A percentile compares a stretch with the other conserved stretches of the same genome.
phyloP scores from a whole-genome alignment of 1,140 invertebrate species.

The Lasioglossum baleicum region DNA sequence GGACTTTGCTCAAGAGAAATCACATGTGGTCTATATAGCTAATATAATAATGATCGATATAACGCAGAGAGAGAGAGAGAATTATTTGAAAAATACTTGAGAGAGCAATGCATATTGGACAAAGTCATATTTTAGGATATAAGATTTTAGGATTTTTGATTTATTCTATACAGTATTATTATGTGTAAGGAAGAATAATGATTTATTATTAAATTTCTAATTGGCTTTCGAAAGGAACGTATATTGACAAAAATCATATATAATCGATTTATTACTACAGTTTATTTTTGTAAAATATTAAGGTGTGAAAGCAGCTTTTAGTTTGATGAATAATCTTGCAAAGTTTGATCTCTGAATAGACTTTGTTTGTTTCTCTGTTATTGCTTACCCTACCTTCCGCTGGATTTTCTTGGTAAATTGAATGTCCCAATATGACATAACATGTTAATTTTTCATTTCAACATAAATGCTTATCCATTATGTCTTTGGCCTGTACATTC shows the following conservation, averaged over 20 bases:
- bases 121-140: conserved; percentile 7
- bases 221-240: not conserved
- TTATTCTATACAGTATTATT: not conserved
- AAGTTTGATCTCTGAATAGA: conserved; percentile 74
- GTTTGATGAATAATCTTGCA: conserved; percentile 53
- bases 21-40: conserved; percentile 1
- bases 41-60: conserved; percentile 11
- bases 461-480: conserved; percentile 64
- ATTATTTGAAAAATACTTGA: conserved; percentile 20
- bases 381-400: conserved; percentile 79
- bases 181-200: not conserved
- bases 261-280: conserved; percentile 14
- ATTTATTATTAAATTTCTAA: conserved; percentile 9
- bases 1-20: conserved; percentile 60
- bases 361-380: conserved; percentile 79
- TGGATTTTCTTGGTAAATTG: conserved; percentile 81
- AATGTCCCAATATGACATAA: conserved; percentile 76
- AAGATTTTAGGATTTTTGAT: not conserved
- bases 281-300: conserved; percentile 27
- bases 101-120: not conserved
- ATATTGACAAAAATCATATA: not conserved
- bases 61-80: conserved; percentile 6
- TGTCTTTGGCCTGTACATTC: conserved; percentile 61
- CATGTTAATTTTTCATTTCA: conserved; percentile 61
- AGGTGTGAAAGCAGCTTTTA: conserved; percentile 52